Percentiles rank a stretch among this genome's conserved stretches.
These are phyloP conservation scores for Aricia artaxerxes DNA, from an alignment of 2,888 invertebrate genomes.

Conservation along the genomic window DNA sequence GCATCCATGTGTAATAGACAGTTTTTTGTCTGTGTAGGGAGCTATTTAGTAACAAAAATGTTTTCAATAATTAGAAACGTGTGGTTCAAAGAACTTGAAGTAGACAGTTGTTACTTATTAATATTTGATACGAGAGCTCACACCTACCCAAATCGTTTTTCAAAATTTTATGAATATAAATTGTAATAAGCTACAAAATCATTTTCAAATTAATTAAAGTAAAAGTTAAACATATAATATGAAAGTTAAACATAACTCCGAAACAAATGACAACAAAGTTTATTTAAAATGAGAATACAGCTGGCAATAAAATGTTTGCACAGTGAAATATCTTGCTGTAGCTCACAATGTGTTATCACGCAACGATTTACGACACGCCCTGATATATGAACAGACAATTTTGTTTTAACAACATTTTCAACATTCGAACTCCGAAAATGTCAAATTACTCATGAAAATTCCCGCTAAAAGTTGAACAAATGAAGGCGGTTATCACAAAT, in stretches of 20 bases:
- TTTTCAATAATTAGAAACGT: too few species aligned
- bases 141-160: too few species aligned
- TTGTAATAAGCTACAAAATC: neutral
- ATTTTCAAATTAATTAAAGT: neutral
- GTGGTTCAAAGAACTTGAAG: too few species aligned
- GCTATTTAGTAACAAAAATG: neutral
- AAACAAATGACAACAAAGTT: conserved; percentile 20
- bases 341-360: conserved; percentile 39
- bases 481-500: conserved; percentile 74
- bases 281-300: conserved; percentile 46
- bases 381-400: conserved; percentile 41
- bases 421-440: conserved; percentile 49
- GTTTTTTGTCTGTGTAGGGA: neutral
- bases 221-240: neutral
- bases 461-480: conserved; percentile 66
- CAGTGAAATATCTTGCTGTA: conserved; percentile 50
- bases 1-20: neutral
- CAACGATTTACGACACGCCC: conserved; percentile 36
- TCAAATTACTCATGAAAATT: conserved; percentile 59
- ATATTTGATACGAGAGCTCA: too few species aligned
- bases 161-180: neutral
- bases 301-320: conserved; percentile 66
- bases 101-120: too few species aligned
- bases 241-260: neutral
- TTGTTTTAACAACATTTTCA: conserved; percentile 41